Percentiles rank a stretch among this genome's conserved stretches.
These are phyloP conservation scores for Caenorhabditis brenneri DNA, from an alignment of 1,140 invertebrate genomes.

Conservation along the genomic window DNA sequence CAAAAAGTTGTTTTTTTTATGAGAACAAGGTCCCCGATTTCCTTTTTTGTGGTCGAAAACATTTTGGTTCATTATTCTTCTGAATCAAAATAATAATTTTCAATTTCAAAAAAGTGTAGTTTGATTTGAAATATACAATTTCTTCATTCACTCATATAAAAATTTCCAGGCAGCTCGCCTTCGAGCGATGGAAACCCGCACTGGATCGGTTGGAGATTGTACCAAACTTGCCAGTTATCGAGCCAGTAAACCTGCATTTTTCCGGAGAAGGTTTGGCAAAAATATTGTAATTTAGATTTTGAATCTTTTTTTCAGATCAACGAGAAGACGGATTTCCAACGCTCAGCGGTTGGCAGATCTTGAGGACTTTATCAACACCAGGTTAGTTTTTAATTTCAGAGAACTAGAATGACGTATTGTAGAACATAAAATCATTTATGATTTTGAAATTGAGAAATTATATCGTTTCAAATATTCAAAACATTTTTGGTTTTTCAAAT, in stretches of 20 bases:
- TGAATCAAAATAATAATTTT: neutral
- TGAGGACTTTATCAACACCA: conserved; percentile 52
- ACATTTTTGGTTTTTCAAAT: no score
- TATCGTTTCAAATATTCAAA: no score
- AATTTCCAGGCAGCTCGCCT: conserved; percentile 43
- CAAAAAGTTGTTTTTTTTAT: conserved; percentile 14
- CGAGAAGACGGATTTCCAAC: conserved; percentile 48
- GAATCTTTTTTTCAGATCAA: conserved; percentile 37
- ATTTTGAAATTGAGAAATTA: no score
- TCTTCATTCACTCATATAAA: neutral
- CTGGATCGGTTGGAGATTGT: conserved; percentile 50
- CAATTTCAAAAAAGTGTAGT: neutral
- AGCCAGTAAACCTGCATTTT: conserved; percentile 39
- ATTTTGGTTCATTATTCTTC: neutral
- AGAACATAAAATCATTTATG: no score
- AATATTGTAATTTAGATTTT: neutral
- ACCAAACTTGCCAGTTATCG: conserved; percentile 42
- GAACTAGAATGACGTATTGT: no score
- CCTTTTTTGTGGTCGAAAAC: neutral
- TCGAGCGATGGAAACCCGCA: conserved; percentile 50
- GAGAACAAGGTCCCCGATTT: conserved; percentile 6
- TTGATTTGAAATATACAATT: neutral
- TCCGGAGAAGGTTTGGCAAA: conserved; percentile 36
- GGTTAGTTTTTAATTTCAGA: conserved; percentile 39
- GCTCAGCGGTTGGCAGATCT: conserved; percentile 52